phyloP scores from a whole-genome alignment of 2,797 vertebrate species.

The Arnoldichthys spilopterus region DNA sequence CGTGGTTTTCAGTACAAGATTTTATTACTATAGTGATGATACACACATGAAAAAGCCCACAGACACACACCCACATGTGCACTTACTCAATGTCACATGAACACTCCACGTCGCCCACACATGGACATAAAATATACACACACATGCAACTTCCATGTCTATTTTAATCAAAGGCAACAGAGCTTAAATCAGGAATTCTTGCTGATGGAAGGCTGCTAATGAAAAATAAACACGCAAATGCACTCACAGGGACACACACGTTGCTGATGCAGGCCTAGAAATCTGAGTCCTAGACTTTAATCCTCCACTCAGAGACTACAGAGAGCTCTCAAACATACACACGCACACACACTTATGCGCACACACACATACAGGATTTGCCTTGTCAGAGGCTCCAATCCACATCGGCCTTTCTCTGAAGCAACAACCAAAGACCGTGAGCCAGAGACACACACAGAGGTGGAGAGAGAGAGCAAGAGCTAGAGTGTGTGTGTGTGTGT shows the following conservation, averaged over 20 bases:
- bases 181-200: background rate
- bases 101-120: background rate
- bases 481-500: too few species aligned
- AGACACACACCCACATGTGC: slow-evolving; percentile 1
- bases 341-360: background rate
- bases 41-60: background rate
- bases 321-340: slow-evolving; percentile 28
- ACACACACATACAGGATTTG: slow-evolving; percentile 14
- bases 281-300: slow-evolving; percentile 38
- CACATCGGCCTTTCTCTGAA: slow-evolving; percentile 12
- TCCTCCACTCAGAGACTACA: slow-evolving; percentile 30
- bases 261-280: slow-evolving; percentile 22
- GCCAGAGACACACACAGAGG: too few species aligned
- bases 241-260: background rate
- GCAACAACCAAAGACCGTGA: background rate
- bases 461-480: too few species aligned
- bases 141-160: slow-evolving; percentile 17
- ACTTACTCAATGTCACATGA: background rate
- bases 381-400: slow-evolving; percentile 4
- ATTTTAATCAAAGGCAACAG: slow-evolving; percentile 4
- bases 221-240: slow-evolving; percentile 3
- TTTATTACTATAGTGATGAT: background rate
- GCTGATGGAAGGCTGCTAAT: slow-evolving; percentile 23
- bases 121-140: background rate
- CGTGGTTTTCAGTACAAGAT: background rate